Percentiles rank a stretch among this genome's conserved stretches.
Conservation (phyloP, 2,888 invertebrate species). For the Hofmannophila pseudospretella region DNA sequence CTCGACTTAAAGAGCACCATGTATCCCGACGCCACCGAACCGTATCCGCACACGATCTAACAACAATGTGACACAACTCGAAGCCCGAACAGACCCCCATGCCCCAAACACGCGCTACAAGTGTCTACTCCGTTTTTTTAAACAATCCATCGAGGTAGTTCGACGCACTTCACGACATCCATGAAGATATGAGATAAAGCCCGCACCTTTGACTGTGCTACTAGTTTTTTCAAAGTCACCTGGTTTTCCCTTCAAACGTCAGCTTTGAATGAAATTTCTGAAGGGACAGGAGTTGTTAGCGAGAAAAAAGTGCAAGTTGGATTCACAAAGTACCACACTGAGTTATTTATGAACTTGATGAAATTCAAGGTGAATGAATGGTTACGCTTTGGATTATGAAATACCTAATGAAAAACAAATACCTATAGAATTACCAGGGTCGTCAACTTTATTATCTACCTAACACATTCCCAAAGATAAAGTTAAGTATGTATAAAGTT, state of each 20-base stretch:
- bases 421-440: too few species aligned
- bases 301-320: too few species aligned
- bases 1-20: slow-evolving; percentile 5
- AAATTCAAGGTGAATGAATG: slow-evolving; percentile 36
- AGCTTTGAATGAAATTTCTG: not conserved
- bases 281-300: too few species aligned
- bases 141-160: slow-evolving; percentile 18
- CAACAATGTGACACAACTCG: slow-evolving; percentile 12
- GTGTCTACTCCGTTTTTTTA: slow-evolving; percentile 43
- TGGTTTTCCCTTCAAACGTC: slow-evolving; percentile 16
- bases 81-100: slow-evolving; percentile 41
- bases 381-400: slow-evolving; percentile 19
- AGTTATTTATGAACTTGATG: slow-evolving; percentile 48
- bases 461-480: not conserved
- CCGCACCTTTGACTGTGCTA: slow-evolving; percentile 48
- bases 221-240: slow-evolving; percentile 20
- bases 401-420: too few species aligned
- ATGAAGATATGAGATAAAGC: slow-evolving; percentile 48
- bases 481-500: too few species aligned
- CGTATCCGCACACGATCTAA: slow-evolving; percentile 22
- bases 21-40: slow-evolving; percentile 11
- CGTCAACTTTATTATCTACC: too few species aligned
- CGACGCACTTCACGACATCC: slow-evolving; percentile 10
- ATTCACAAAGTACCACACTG: too few species aligned
- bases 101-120: slow-evolving; percentile 54